Conservation (phyloP, 2,113 vertebrate species). For the Archocentrus centrarchus region DNA sequence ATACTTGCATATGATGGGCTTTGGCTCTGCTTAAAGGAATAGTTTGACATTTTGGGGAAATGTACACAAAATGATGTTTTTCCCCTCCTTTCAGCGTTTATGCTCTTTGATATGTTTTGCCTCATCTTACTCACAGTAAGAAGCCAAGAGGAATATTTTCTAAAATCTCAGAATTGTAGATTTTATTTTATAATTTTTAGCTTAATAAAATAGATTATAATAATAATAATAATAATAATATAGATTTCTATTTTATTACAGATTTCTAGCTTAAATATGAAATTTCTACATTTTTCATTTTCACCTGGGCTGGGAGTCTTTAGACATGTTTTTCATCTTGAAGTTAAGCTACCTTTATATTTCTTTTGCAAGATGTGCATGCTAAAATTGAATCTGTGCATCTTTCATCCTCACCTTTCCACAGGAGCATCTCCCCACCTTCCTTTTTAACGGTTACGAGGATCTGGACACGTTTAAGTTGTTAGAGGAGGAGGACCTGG, state of each 20-base stretch:
- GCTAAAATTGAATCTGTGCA: neutral
- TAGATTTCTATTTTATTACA: no score
- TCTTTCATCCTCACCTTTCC: neutral
- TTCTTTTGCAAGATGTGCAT: neutral
- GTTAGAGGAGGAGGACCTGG: constrained; percentile 95
- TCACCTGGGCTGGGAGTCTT: neutral
- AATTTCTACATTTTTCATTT: neutral
- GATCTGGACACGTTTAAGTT: constrained; percentile 97
- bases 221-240: no score
- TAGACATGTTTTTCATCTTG: neutral
- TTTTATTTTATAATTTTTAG: neutral
- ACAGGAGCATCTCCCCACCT: constrained; percentile 96
- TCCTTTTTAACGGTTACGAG: constrained; percentile 97
- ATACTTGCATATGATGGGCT: neutral
- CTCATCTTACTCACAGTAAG: no score
- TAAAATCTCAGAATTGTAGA: neutral
- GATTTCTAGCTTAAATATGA: neutral
- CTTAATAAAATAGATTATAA: no score
- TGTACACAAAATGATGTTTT: neutral
- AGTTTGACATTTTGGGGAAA: neutral
- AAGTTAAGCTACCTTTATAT: neutral
- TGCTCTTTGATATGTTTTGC: no score
- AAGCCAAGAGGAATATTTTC: neutral
- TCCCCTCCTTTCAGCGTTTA: neutral
- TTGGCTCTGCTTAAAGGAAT: neutral